These are phyloP conservation scores for Bombylius major DNA, from an alignment of 2,888 invertebrate species.

Conservation along the genomic window DNA sequence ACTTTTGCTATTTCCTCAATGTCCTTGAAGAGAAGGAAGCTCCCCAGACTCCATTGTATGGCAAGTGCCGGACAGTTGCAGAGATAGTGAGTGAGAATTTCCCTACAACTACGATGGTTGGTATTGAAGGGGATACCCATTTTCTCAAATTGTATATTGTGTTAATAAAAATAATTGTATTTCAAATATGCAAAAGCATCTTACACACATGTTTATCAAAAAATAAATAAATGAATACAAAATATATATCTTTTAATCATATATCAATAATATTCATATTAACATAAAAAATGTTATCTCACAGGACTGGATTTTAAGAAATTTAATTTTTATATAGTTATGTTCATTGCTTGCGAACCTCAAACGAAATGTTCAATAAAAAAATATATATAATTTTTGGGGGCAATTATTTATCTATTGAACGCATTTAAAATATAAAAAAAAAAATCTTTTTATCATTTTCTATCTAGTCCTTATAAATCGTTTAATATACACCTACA, in stretches of 20 bases:
- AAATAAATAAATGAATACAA: neutral
- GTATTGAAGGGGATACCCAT: too few species aligned
- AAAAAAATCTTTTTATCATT: neutral
- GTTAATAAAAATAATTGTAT: too few species aligned
- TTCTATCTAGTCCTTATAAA: slow-evolving; percentile 2
- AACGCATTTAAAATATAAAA: neutral
- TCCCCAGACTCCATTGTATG: too few species aligned
- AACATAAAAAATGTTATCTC: neutral
- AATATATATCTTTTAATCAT: neutral
- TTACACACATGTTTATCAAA: neutral
- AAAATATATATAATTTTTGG: slow-evolving; percentile 14
- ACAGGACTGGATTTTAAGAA: neutral
- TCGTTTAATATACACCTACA: neutral
- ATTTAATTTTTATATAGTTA: slow-evolving; percentile 25
- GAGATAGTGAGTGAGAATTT: too few species aligned
- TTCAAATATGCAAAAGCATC: neutral
- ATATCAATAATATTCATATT: too few species aligned
- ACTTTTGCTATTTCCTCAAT: too few species aligned
- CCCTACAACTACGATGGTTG: too few species aligned
- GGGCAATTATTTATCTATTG: slow-evolving; percentile 22
- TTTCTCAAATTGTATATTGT: too few species aligned
- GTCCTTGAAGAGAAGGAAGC: too few species aligned
- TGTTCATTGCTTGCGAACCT: slow-evolving; percentile 37
- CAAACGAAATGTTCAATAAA: slow-evolving; percentile 23
- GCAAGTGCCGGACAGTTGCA: too few species aligned